Conservation (phyloP, 2,797 vertebrate species). For the Malurus splendens region DNA sequence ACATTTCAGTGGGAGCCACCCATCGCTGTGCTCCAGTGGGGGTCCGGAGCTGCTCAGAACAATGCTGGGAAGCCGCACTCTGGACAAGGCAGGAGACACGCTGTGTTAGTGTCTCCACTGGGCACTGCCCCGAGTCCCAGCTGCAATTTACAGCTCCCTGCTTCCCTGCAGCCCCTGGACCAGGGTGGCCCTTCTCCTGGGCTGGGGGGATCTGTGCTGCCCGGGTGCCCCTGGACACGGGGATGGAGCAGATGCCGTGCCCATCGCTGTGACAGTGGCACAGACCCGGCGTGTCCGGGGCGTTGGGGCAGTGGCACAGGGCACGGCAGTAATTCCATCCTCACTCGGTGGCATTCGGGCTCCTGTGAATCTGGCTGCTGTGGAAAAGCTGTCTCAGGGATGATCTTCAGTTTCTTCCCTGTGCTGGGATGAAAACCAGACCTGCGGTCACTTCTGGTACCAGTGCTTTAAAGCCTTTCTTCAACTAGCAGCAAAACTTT, state of each 20-base stretch:
- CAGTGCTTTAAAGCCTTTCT: constrained; percentile 28
- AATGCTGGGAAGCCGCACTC: constrained; percentile 59
- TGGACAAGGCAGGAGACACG: constrained; percentile 62
- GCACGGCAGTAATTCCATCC: not conserved
- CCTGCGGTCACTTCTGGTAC: constrained; percentile 27
- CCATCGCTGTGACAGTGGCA: accelerated
- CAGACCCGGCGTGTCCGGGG: not conserved
- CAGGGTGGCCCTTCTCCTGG: not conserved
- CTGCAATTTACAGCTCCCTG: constrained; percentile 16
- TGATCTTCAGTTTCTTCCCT: constrained; percentile 17
- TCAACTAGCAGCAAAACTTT: constrained; percentile 4
- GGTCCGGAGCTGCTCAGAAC: constrained; percentile 50
- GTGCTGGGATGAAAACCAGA: constrained; percentile 34
- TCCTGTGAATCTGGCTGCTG: not conserved
- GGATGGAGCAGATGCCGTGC: accelerated
- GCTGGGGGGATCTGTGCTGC: no score
- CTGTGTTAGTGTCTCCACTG: constrained; percentile 60
- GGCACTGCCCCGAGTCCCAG: constrained; percentile 50
- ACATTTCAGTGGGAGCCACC: constrained; percentile 58
- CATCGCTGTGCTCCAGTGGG: constrained; percentile 51
- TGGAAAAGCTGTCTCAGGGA: not conserved
- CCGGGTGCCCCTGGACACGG: not conserved
- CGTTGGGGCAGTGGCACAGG: accelerated
- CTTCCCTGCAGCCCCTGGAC: not conserved
- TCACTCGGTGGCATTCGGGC: not conserved